Evolutionary conservation across 1,140 invertebrate species (phyloP), one percentile per base, ranked within the genome.

Genomic region (Zaprionus capensis): DNA sequence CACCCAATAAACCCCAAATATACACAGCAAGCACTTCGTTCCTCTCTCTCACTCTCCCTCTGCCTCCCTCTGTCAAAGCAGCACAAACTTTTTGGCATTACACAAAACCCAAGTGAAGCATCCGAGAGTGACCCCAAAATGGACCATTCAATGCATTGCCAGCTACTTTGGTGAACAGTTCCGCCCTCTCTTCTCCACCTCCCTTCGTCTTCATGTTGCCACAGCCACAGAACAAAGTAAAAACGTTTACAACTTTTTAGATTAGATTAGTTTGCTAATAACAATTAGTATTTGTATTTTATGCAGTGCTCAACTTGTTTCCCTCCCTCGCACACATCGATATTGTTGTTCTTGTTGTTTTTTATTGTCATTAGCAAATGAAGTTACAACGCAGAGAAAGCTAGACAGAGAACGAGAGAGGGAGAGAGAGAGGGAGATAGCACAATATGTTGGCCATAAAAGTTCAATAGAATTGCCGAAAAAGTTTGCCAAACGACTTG

Each of bases 201-300:
- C 38, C 36, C 12, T 34, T 5, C 22, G 28, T n/a, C 24, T 49
- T 49, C 20, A 24, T 28, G 28, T 4, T 80, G 80, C 76, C 75
- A 34, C 73, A 80, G 61, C 83, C 83, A 80, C 79, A 85, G 70
- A 81, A 85, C 81, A 84, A 88, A 91, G 81, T 82, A 91, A 81
- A 88, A 88, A 82, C 90, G 90, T 82, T 91, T 91, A 91, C 88
- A 91, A 91, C 88, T 91, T 91, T 90, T 91, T 91, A 82, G 88
- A 91, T 91, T 91, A 91, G 88, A 91, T 91, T 91, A 91, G 88
- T 91, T 91, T 86, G 84, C 90, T 88, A 91, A 91, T 91, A 91
- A 91, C 88, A 91, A 91, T 91, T 91, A 91, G 88, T 91, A 90
- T 90, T 90, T 90, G 86, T 90, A 90, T 90, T 90, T 90, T 90